Base-by-base conservation (phyloP, 2,888 invertebrate species). In the Resseliella maxima region DNA sequence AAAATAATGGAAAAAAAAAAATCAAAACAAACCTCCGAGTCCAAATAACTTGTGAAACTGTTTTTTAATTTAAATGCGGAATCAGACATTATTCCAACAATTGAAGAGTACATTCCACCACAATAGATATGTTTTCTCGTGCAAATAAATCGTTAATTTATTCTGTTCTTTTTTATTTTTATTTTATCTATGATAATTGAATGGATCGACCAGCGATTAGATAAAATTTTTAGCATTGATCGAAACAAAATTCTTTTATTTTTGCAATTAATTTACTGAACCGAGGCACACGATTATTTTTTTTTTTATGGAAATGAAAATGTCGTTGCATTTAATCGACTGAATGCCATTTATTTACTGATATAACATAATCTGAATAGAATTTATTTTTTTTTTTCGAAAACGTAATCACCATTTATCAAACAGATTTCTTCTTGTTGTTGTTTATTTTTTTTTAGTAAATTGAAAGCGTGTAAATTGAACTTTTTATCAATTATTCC, bases 1-100 rank as follows among this genome's bases (percentile, higher is more conserved):
- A 8, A 50, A 59, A 59, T n/a, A n/a, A 50, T 18, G 10, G 50
- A 15, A 15, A 31, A 72, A 72, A 21, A 72, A 41, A 12, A 41
- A 45, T 27, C 10, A 18, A 5, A 12, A 64, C 38, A n/a, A 64
- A 86, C 86, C 86, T 86, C 86, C 1, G 45, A 3, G n/a, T 81
- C 86, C 38, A 86, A 86, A 81, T 86, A 86, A 46, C 86, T 86
- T 0, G 86, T 86, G 46, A 86, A 86, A 27, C 72, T 86, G 12
- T 38, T 72, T 36, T 86, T 86, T 8, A 72, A 21, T 86, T 86
- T 86, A 18, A 46, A 27, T 31, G 41, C 46, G 27, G 85, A 36
- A 10, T 86, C 86, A 50, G 85, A 50, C 86, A 86, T 86, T 85
- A 31, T 86, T 50, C 31, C 72, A 15, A 72, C 45, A 1, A 85